Evolutionary conservation across 2,888 invertebrate species (phyloP).

Genomic region (Iphiclides podalirius): DNA sequence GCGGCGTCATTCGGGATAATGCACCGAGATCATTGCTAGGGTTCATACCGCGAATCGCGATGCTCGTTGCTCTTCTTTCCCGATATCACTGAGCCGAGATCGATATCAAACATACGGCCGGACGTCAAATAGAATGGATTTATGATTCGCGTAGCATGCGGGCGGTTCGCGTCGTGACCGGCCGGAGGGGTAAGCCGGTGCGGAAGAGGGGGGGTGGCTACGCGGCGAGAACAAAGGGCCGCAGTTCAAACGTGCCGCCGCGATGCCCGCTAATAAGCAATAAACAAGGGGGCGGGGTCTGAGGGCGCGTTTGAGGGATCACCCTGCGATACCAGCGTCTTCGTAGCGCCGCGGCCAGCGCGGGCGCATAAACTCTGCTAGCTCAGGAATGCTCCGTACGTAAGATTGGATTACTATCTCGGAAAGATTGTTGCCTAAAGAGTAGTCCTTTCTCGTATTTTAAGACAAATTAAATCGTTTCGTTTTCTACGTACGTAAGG

Average conservation of each 20-base stretch:
- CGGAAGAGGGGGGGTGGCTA: constrained; percentile 35
- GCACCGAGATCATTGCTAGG: no score
- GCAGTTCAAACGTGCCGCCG: constrained; percentile 75
- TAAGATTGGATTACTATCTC: no score
- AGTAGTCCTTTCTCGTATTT: no score
- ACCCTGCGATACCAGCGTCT: constrained; percentile 55
- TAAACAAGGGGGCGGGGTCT: constrained; percentile 79
- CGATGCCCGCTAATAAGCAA: constrained; percentile 76
- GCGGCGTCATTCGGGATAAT: no score
- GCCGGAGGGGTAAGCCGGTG: constrained; percentile 38
- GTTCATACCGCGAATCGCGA: no score
- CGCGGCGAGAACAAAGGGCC: constrained; percentile 75
- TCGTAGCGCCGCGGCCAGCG: constrained; percentile 28
- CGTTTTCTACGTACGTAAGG: no score
- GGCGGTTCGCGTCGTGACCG: constrained; percentile 63
- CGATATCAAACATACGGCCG: constrained; percentile 70
- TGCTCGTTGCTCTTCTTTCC: constrained; percentile 59
- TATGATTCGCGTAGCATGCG: constrained; percentile 68
- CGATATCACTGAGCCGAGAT: constrained; percentile 70
- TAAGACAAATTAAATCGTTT: no score
- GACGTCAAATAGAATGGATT: constrained; percentile 76
- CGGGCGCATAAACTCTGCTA: constrained; percentile 10
- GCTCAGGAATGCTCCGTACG: background rate
- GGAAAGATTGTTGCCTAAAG: no score
- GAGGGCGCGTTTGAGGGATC: constrained; percentile 77